Base-by-base conservation (phyloP, 2,113 vertebrate species). In the Pongo abelii region DNA sequence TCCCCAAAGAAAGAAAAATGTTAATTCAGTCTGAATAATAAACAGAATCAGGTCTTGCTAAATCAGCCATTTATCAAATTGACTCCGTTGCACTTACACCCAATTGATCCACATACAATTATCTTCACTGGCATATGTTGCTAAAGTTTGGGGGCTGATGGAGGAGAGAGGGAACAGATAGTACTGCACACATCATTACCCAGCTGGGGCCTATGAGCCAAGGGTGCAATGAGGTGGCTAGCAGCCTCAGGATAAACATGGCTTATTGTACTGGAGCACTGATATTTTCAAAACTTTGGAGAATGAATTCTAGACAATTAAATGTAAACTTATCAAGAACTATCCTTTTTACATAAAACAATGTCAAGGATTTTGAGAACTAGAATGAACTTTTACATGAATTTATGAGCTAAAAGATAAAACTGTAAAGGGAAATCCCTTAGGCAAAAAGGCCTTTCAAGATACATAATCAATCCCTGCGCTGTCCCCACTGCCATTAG, bases 141-240 rank as follows among this genome's bases (percentile, higher is more conserved):
- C 64, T 46, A 86, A 50, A 27, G 88, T 61, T 55, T 84, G 80
- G 55, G 8, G 4, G 67, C 6, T n/a, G 22, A 89, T 94, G 89
- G 97, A 84, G 6, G 16, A 78, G 43, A 77, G 12, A 92, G 43
- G 17, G 8, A 38, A 50, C 46, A 48, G 30, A 0, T 0, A 17
- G 18, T 11, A 1, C 46, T 23, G 55, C 46, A 70, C 80, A 40
- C 14, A 32, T 13, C 61, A 5, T 43, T 27, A 10, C 9, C 40
- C n/a, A 32, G 0, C 3, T 40, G 55, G 10, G 11, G 30, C 1
- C 2, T 55, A 1, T 1, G 3, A 50, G 2, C 57, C 30, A 18
- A 23, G 79, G 75, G n/a, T 6, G 17, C 8, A 80, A 1, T 1
- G 12, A 38, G 23, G 43, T 3, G 18, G 4, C 14, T 70, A 25